Evolutionary conservation across 1,140 invertebrate species (phyloP).

Genomic region (Maniola jurtina): DNA sequence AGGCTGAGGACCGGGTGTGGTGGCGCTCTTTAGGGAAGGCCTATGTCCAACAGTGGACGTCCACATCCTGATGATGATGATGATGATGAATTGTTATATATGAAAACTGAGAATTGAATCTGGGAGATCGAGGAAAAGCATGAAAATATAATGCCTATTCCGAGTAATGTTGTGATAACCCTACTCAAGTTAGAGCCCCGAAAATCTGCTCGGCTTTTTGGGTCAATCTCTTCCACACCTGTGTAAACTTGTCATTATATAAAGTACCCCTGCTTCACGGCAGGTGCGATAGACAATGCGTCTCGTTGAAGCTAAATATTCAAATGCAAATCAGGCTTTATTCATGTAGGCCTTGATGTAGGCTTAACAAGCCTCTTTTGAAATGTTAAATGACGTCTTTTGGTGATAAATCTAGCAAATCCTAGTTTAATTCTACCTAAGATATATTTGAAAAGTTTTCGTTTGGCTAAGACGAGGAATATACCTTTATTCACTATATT

Average conservation of each 20-base stretch:
- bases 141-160: not conserved
- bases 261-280: not conserved
- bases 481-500: too few species aligned
- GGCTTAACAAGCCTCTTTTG: not conserved
- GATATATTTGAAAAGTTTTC: too few species aligned
- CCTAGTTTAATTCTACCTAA: too few species aligned
- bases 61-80: too few species aligned
- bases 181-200: not conserved
- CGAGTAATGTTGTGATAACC: not conserved
- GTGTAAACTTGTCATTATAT: constrained; percentile 13
- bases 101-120: too few species aligned
- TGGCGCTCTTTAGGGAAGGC: too few species aligned
- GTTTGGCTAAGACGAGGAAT: too few species aligned
- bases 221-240: constrained; percentile 9
- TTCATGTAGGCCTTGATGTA: not conserved
- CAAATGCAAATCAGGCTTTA: not conserved
- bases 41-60: too few species aligned
- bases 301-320: not conserved
- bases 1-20: too few species aligned
- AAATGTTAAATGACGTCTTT: not conserved
- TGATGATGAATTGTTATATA: too few species aligned
- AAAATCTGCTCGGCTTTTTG: not conserved
- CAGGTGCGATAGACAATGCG: not conserved
- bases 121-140: too few species aligned
- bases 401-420: not conserved